phyloP scores from a whole-genome alignment of 2,888 invertebrate species.

The Drosophila villosipedis region DNA sequence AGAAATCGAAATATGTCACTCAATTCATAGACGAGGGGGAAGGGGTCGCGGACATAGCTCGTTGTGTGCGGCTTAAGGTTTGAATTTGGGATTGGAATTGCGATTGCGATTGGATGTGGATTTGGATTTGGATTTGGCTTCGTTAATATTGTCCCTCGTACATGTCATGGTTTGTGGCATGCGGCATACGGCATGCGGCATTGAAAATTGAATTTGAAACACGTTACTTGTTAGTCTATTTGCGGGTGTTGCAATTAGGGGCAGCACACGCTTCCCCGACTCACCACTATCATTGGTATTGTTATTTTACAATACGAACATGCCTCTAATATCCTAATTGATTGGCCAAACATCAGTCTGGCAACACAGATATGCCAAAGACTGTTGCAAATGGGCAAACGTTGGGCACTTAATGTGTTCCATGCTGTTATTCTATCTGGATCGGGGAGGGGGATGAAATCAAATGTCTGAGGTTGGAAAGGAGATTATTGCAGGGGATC shows the following conservation, averaged over 20 bases:
- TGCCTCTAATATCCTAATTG: conserved; percentile 70
- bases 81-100: background rate
- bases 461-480: conserved; percentile 14
- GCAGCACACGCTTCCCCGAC: background rate
- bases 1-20: conserved; percentile 46
- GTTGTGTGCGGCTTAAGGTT: conserved; percentile 1
- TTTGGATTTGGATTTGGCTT: background rate
- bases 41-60: background rate
- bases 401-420: conserved; percentile 43
- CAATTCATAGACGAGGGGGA: conserved; percentile 1
- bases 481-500: no score
- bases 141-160: conserved; percentile 5
- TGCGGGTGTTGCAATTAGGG: conserved; percentile 6
- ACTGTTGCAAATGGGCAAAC: conserved; percentile 22
- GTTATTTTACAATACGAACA: conserved; percentile 41
- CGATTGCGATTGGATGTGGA: background rate
- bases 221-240: conserved; percentile 22
- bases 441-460: background rate
- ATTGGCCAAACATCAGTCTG: conserved; percentile 60
- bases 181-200: background rate
- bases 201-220: conserved; percentile 45
- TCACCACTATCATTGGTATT: conserved; percentile 10
- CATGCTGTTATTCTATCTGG: conserved; percentile 13
- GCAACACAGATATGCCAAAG: conserved; percentile 9
- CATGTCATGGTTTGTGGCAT: conserved; percentile 15